Percentiles rank a stretch among this genome's conserved stretches.
phyloP scores from a whole-genome alignment of 2,797 vertebrate species.

The Acanthis flammea region DNA sequence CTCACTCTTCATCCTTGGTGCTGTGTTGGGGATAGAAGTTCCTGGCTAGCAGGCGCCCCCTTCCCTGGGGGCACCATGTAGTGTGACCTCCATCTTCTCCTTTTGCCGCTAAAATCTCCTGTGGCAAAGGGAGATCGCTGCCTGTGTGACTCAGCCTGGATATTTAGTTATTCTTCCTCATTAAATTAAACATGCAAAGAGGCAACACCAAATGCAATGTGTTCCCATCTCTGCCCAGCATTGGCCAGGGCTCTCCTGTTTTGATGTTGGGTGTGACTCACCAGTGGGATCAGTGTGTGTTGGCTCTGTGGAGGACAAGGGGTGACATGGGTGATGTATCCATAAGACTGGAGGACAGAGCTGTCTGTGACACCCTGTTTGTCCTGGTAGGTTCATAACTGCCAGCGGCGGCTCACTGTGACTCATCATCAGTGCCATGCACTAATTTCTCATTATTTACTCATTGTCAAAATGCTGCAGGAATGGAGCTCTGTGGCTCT shows the following conservation, averaged over 20 bases:
- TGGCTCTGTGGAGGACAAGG: fast-evolving
- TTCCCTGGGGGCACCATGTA: neutral
- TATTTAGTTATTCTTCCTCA: neutral
- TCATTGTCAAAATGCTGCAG: constrained; percentile 14
- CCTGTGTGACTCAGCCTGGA: fast-evolving
- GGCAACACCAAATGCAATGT: fast-evolving
- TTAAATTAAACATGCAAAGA: neutral
- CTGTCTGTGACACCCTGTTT: neutral
- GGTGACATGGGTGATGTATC: fast-evolving
- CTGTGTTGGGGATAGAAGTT: neutral
- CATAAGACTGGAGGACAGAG: neutral
- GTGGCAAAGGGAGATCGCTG: neutral
- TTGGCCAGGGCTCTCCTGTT: fast-evolving
- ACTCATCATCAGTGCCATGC: neutral
- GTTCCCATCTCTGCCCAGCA: neutral
- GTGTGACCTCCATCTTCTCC: neutral
- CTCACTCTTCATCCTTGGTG: neutral
- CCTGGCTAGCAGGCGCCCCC: neutral
- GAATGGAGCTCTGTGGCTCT: neutral
- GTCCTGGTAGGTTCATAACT: neutral
- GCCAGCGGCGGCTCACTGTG: neutral
- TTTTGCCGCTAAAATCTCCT: neutral
- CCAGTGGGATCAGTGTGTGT: fast-evolving
- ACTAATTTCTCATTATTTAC: constrained; percentile 40
- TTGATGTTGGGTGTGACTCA: neutral